These are phyloP conservation scores for Tribolium castaneum DNA, from an alignment of 1,140 invertebrate genomes.

Conservation along the genomic window DNA sequence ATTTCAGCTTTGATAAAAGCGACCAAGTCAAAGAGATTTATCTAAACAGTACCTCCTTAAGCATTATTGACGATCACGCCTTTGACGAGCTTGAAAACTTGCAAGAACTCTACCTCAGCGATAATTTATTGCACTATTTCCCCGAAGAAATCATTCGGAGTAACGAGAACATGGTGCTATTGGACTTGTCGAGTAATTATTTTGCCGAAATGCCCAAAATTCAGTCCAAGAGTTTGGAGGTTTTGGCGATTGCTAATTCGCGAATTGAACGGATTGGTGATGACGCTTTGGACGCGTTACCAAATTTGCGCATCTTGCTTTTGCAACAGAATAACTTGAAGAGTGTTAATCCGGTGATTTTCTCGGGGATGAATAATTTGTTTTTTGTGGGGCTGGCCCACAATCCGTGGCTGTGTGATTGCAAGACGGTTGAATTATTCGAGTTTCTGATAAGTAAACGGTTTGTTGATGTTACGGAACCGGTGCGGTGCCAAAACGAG, in stretches of 20 bases:
- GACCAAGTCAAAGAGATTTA: constrained; percentile 54
- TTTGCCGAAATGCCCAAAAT: constrained; percentile 55
- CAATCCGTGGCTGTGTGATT: constrained; percentile 57
- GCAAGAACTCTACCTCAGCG: constrained; percentile 54
- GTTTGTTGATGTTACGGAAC: constrained; percentile 51
- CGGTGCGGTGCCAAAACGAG: constrained; percentile 48
- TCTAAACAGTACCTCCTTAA: constrained; percentile 56
- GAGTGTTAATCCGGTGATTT: constrained; percentile 52
- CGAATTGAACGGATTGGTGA: constrained; percentile 50
- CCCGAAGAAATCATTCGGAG: constrained; percentile 49
- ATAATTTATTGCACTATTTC: constrained; percentile 54
- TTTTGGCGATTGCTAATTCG: constrained; percentile 52
- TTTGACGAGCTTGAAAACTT: constrained; percentile 55
- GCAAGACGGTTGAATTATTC: constrained; percentile 56
- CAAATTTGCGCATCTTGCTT: constrained; percentile 54
- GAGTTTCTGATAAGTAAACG: constrained; percentile 42
- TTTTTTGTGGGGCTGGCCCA: constrained; percentile 50
- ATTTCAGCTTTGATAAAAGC: constrained; percentile 54
- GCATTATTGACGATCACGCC: constrained; percentile 48
- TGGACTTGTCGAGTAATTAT: constrained; percentile 56
- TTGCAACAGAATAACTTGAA: constrained; percentile 58
- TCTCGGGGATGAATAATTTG: constrained; percentile 40
- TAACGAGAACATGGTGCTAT: constrained; percentile 50
- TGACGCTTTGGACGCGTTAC: constrained; percentile 49
- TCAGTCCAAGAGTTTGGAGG: constrained; percentile 50